Percentiles rank a stretch among this genome's conserved stretches.
Conservation (phyloP, 2,888 invertebrate species). For the Lochmaea crataegi region DNA sequence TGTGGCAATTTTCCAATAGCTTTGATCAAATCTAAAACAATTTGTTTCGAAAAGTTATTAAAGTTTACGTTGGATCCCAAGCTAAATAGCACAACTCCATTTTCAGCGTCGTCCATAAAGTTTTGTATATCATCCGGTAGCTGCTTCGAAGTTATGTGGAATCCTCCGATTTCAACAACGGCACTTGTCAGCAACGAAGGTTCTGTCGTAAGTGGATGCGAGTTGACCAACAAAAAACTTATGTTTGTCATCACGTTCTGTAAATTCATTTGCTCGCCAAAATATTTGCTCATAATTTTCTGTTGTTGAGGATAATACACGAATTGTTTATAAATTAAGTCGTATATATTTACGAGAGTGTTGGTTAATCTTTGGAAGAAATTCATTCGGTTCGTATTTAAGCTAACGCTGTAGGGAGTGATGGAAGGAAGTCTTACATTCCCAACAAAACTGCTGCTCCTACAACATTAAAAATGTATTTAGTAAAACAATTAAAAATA, state of each 20-base stretch:
- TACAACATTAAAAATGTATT: background rate
- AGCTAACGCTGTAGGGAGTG: conserved; percentile 65
- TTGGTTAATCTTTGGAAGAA: conserved; percentile 69
- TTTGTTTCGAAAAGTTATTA: conserved; percentile 54
- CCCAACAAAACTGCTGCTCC: conserved; percentile 58
- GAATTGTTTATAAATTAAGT: conserved; percentile 47
- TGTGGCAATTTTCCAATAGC: conserved; percentile 62
- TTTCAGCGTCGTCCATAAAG: conserved; percentile 58
- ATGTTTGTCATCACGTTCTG: conserved; percentile 51
- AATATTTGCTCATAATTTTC: conserved; percentile 52
- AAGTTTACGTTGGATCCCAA: conserved; percentile 63
- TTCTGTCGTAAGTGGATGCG: conserved; percentile 67
- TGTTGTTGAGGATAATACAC: conserved; percentile 51
- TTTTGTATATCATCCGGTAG: conserved; percentile 56
- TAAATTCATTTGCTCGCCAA: conserved; percentile 55
- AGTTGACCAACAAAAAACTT: conserved; percentile 56
- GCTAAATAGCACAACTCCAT: conserved; percentile 63
- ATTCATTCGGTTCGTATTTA: conserved; percentile 64
- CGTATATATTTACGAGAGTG: conserved; percentile 60
- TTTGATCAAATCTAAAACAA: conserved; percentile 55
- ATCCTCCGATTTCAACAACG: conserved; percentile 70
- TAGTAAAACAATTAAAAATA: background rate
- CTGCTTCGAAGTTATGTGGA: conserved; percentile 59
- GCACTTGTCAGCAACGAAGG: conserved; percentile 67
- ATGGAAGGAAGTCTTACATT: conserved; percentile 65